Percentiles rank a stretch among this genome's conserved stretches.
Evolutionary conservation across 2,888 invertebrate species (phyloP).

Genomic region (Catonia carolina): DNA sequence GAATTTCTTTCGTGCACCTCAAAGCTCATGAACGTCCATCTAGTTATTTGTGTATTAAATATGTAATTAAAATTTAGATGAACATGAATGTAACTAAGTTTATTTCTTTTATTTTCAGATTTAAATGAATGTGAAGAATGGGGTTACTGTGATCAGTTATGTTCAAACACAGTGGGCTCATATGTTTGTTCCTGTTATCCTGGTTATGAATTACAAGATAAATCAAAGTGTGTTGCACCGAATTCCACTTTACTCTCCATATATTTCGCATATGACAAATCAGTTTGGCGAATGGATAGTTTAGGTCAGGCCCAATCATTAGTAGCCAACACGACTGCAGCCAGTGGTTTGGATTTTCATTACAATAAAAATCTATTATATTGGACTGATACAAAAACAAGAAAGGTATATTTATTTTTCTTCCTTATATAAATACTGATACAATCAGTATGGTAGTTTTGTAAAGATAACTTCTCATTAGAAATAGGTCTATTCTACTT

Average conservation of each 20-base stretch:
- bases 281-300: slow-evolving; percentile 50
- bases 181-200: slow-evolving; percentile 77
- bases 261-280: slow-evolving; percentile 43
- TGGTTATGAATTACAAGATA: slow-evolving; percentile 60
- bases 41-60: too few relatives aligned
- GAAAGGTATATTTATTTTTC: slow-evolving; percentile 54
- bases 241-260: slow-evolving; percentile 47
- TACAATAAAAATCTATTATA: slow-evolving; percentile 68
- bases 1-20: too few relatives aligned
- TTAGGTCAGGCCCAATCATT: slow-evolving; percentile 47
- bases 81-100: too few relatives aligned
- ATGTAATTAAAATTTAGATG: too few relatives aligned
- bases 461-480: too few relatives aligned
- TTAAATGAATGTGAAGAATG: slow-evolving; percentile 86
- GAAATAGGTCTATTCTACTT: too few relatives aligned
- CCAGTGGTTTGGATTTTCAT: slow-evolving; percentile 81
- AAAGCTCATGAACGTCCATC: too few relatives aligned
- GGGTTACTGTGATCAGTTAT: slow-evolving; percentile 93
- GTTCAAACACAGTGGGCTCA: slow-evolving; percentile 76
- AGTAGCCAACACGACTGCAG: slow-evolving; percentile 74
- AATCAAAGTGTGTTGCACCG: slow-evolving; percentile 57
- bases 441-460: too few relatives aligned
- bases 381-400: slow-evolving; percentile 85
- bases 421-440: background rate
- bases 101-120: slow-evolving; percentile 50